Evolutionary conservation across 2,888 invertebrate genomes (phyloP).

Genomic region (Atherix ibis): DNA sequence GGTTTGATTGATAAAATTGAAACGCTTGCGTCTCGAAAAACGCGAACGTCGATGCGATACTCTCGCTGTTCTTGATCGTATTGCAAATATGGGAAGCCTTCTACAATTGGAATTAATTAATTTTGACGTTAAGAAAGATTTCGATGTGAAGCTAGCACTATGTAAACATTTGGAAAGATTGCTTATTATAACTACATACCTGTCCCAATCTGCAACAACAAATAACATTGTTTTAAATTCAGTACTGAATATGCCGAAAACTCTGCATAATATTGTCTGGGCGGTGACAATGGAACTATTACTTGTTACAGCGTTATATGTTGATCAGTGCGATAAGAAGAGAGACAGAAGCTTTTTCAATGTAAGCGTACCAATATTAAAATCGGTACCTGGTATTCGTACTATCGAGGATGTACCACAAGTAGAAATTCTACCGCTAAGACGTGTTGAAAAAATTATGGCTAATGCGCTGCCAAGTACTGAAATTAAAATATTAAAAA

Average conservation of each 20-base stretch:
- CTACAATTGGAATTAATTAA: slow-evolving; percentile 65
- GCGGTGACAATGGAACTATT: slow-evolving; percentile 68
- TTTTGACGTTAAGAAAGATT: slow-evolving; percentile 63
- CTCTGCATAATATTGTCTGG: slow-evolving; percentile 64
- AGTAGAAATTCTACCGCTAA: slow-evolving; percentile 47
- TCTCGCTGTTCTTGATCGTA: slow-evolving; percentile 50
- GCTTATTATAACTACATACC: slow-evolving; percentile 70
- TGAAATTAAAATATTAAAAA: slow-evolving; percentile 61
- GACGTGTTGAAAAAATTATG: slow-evolving; percentile 57
- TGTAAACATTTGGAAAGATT: slow-evolving; percentile 57
- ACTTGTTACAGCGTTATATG: slow-evolving; percentile 66
- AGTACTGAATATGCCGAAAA: slow-evolving; percentile 46
- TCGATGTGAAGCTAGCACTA: slow-evolving; percentile 55
- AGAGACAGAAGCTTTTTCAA: slow-evolving; percentile 27
- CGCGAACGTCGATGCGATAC: slow-evolving; percentile 48
- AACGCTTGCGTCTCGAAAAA: slow-evolving; percentile 58
- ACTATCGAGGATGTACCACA: slow-evolving; percentile 11
- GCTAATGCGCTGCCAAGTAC: slow-evolving; percentile 56
- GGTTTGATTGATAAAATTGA: no score
- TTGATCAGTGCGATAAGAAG: slow-evolving; percentile 50
- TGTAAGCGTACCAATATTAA: slow-evolving; percentile 61
- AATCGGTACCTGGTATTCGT: slow-evolving; percentile 51
- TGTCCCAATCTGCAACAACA: slow-evolving; percentile 74
- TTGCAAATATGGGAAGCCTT: slow-evolving; percentile 46
- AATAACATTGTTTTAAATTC: slow-evolving; percentile 55